A percentile compares a stretch with the other conserved stretches of the same genome.
These are phyloP conservation scores for Drosophila niveifrons DNA, from an alignment of 2,888 invertebrate genomes.

Conservation along the genomic window DNA sequence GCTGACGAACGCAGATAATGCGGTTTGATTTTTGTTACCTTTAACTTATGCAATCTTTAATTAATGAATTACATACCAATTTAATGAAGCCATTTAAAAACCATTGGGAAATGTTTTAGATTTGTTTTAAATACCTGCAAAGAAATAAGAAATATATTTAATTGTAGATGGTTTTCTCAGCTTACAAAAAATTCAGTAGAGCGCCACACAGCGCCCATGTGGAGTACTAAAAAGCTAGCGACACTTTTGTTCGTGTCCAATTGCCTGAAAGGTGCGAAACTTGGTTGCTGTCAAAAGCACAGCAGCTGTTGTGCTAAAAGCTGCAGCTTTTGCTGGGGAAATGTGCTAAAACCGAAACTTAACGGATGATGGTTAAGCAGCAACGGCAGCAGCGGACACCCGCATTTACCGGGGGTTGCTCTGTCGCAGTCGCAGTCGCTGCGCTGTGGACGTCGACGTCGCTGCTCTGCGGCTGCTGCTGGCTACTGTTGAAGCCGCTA, in stretches of 20 bases:
- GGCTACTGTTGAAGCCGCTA: constrained; percentile 44
- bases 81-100: constrained; percentile 46
- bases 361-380: constrained; percentile 33
- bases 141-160: constrained; percentile 12
- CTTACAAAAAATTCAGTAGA: not conserved
- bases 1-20: constrained; percentile 1
- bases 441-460: constrained; percentile 5
- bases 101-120: not conserved
- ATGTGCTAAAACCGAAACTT: constrained; percentile 7
- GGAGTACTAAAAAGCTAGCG: not conserved
- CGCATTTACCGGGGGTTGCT: constrained; percentile 55
- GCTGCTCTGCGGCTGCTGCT: constrained; percentile 17
- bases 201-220: constrained; percentile 26
- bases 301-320: constrained; percentile 33
- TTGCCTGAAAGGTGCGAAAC: not conserved
- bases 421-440: constrained; percentile 31
- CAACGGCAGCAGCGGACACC: constrained; percentile 30
- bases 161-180: constrained; percentile 3
- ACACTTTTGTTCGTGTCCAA: constrained; percentile 38
- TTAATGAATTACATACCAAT: constrained; percentile 34
- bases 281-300: constrained; percentile 32
- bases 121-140: constrained; percentile 44
- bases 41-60: not conserved
- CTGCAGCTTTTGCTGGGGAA: constrained; percentile 35
- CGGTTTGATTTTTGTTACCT: constrained; percentile 7